phyloP scores from a whole-genome alignment of 1,140 invertebrate genomes.

The Papilio dardanus region DNA sequence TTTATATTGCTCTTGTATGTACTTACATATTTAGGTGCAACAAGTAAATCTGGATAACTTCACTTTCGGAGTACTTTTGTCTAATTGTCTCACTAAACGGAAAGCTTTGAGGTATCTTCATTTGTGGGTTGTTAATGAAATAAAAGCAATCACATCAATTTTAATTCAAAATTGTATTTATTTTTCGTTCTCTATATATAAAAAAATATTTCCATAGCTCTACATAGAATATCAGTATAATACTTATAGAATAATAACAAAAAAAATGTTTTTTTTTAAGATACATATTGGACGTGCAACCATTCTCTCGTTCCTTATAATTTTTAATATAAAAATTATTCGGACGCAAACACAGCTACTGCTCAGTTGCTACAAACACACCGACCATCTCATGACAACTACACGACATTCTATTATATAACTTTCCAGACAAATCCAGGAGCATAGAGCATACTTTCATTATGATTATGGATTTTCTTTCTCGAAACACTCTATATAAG shows the following conservation, averaged over 20 bases:
- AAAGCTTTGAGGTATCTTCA: too few relatives aligned
- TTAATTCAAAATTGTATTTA: slow-evolving; percentile 66
- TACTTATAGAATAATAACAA: slow-evolving; percentile 73
- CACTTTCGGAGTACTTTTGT: too few relatives aligned
- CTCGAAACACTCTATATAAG: too few relatives aligned
- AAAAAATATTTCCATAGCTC: slow-evolving; percentile 75
- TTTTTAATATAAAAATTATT: slow-evolving; percentile 82
- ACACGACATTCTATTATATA: slow-evolving; percentile 45
- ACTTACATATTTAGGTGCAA: too few relatives aligned
- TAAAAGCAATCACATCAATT: slow-evolving; percentile 39
- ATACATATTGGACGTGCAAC: slow-evolving; percentile 73
- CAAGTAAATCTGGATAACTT: too few relatives aligned
- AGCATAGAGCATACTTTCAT: too few relatives aligned
- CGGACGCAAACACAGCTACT: slow-evolving; percentile 55
- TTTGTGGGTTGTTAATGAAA: too few relatives aligned
- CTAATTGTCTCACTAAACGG: too few relatives aligned
- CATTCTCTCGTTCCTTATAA: slow-evolving; percentile 73
- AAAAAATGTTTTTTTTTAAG: slow-evolving; percentile 47
- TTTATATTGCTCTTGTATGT: too few relatives aligned
- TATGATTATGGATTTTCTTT: too few relatives aligned
- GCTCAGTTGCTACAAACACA: slow-evolving; percentile 7
- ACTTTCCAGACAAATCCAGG: not conserved
- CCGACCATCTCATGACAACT: slow-evolving; percentile 40
- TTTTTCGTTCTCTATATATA: slow-evolving; percentile 77
- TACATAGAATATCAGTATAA: slow-evolving; percentile 75